Evolutionary conservation across 2,113 vertebrate species (phyloP), one percentile per base, ranked within the genome.

Genomic region (Lepus europaeus): DNA sequence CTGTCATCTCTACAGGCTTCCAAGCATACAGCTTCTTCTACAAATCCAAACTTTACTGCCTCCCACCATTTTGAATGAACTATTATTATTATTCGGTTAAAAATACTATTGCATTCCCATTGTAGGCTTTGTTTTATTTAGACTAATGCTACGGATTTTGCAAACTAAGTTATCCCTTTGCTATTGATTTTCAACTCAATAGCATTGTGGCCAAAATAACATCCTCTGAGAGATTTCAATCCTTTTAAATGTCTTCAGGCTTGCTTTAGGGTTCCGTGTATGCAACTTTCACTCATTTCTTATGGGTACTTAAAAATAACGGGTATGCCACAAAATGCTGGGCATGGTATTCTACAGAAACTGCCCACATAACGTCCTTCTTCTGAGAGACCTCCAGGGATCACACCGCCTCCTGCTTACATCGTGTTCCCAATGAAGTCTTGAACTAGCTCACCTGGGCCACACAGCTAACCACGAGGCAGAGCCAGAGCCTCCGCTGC

Each of bases 241-340:
- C 25, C 27, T 83, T 93, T 90, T 68, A 87, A 92, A 39, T 25
- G 22, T 89, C 59, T 96, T 94, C 84, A 89, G 66, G 74, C 12
- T 78, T 78, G 13, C 33, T 95, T 78, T 90, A 78, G 77, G 25
- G 56, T 64, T 73, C 11, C 45, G 23, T 49, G 9, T 82, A 31
- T 63, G 23, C 2, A 23, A 53, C 14, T 36, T 94, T 79, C 53
- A 70, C 2, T 45, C n/a, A 49, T 83, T 61, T 77, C 45, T 82
- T 81, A 29, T 31, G 16, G 51, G 23, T 51, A 53, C 64, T 87
- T 94, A 64, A 92, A 95, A 82, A 81, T 81, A 69, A 51, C 53
- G 4, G 49, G 39, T 85, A 61, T 64, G 66, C 45, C 82, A 12
- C 33, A 89, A 59, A 88, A 93, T 69, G 19, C 20, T 31, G 36